These are phyloP conservation scores for Halictus rubicundus DNA, from an alignment of 1,140 invertebrate genomes.

Conservation along the genomic window DNA sequence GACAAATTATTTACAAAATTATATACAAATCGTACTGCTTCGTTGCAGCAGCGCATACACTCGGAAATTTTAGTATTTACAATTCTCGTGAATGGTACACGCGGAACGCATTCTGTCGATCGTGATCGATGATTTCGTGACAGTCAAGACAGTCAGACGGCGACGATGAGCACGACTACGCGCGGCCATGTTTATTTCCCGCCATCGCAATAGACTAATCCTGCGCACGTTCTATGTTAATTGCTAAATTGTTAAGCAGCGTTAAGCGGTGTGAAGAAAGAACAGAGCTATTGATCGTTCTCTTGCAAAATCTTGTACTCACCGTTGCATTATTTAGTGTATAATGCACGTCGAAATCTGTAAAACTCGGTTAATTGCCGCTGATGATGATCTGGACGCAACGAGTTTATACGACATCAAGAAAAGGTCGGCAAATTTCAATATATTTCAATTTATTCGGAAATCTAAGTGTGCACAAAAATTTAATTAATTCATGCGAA, in stretches of 20 bases:
- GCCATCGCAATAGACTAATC: background rate
- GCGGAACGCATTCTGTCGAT: background rate
- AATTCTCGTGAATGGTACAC: background rate
- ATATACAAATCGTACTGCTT: background rate
- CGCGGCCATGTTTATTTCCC: background rate
- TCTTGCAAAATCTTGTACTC: background rate
- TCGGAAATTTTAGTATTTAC: background rate
- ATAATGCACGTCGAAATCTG: slow-evolving; percentile 3
- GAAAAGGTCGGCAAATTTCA: background rate
- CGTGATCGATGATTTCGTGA: background rate
- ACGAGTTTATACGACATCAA: background rate
- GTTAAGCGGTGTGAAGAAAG: background rate
- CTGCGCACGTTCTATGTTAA: slow-evolving; percentile 7
- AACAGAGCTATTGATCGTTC: background rate
- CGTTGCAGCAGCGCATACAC: background rate
- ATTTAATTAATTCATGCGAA: too few relatives aligned
- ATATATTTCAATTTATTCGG: too few relatives aligned
- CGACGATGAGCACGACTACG: slow-evolving; percentile 31
- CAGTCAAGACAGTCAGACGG: background rate
- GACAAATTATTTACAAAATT: background rate
- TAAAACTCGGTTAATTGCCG: background rate
- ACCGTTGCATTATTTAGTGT: slow-evolving; percentile 11
- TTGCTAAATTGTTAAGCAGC: slow-evolving; percentile 5
- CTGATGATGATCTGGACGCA: background rate
- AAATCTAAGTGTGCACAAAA: too few relatives aligned